Evolutionary conservation across 2,113 vertebrate species (phyloP).

Genomic region (Martes martes): DNA sequence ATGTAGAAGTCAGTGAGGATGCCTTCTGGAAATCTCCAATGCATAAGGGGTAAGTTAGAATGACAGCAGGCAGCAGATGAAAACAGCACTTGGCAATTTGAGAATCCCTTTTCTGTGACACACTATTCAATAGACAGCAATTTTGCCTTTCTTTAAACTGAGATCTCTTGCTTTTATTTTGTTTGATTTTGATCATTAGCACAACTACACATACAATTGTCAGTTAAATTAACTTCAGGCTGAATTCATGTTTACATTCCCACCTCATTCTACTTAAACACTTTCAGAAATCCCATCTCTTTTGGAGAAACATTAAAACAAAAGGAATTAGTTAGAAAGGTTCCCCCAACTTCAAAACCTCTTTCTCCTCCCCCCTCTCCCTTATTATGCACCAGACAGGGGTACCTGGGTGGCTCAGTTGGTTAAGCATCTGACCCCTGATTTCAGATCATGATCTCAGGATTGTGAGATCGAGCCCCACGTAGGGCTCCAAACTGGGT

Average conservation of each 20-base stretch:
- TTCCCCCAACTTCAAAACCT: not conserved
- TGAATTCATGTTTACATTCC: constrained; percentile 26
- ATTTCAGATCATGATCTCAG: not conserved
- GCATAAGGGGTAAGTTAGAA: constrained; percentile 3
- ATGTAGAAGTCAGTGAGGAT: not conserved
- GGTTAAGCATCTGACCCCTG: not conserved
- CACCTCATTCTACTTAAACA: constrained; percentile 3
- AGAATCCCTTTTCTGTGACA: not conserved
- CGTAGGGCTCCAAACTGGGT: not conserved
- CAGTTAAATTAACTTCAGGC: constrained; percentile 55
- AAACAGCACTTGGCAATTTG: not conserved
- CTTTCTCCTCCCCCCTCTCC: not conserved
- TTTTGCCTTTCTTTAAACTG: constrained; percentile 29
- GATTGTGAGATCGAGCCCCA: not conserved
- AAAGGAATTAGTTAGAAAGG: not conserved
- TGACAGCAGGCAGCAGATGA: constrained; percentile 51
- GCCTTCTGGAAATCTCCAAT: constrained; percentile 48
- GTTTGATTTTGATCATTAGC: constrained; percentile 61
- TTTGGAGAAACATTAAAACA: not conserved
- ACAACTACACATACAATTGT: constrained; percentile 35
- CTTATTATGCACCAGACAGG: not conserved
- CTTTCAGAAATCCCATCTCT: constrained; percentile 30
- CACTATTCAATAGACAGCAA: not conserved
- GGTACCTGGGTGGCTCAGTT: not conserved
- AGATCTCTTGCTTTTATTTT: constrained; percentile 36